A percentile compares a stretch with the other conserved stretches of the same genome.
Evolutionary conservation across 2,888 invertebrate species (phyloP).

Genomic region (Dromius quadrimaculatus): DNA sequence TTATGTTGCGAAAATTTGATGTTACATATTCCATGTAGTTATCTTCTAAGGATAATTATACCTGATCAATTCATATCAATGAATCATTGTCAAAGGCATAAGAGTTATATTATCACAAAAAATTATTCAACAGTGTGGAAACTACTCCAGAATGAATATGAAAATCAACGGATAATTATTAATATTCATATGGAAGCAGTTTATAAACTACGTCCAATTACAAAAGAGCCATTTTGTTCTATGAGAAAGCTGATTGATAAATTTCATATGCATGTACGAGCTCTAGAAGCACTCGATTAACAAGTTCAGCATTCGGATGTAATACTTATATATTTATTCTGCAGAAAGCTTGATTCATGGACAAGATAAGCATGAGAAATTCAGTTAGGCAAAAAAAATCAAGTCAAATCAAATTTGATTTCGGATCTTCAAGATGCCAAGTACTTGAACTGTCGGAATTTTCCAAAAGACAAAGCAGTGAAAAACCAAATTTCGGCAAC

Average conservation of each 20-base stretch:
- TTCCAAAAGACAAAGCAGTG: no score
- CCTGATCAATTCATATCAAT: background rate
- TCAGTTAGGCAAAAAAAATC: background rate
- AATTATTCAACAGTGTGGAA: no score
- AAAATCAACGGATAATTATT: constrained; percentile 1
- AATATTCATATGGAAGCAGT: background rate
- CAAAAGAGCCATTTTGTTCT: background rate
- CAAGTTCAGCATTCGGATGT: background rate
- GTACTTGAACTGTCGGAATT: no score
- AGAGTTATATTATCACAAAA: background rate
- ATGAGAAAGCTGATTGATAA: background rate
- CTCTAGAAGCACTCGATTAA: background rate
- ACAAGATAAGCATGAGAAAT: background rate
- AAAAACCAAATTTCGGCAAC: constrained; percentile 7
- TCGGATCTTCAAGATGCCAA: background rate
- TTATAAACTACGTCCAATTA: background rate
- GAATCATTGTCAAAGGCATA: background rate
- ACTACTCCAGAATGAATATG: background rate
- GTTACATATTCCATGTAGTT: background rate
- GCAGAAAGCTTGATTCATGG: constrained; percentile 1
- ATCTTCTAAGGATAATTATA: background rate
- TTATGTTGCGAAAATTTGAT: background rate
- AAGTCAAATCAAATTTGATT: background rate
- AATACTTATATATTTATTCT: constrained; percentile 3
- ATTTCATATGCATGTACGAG: background rate